phyloP scores from a whole-genome alignment of 2,888 invertebrate species.

The Pantelozetes paolii region DNA sequence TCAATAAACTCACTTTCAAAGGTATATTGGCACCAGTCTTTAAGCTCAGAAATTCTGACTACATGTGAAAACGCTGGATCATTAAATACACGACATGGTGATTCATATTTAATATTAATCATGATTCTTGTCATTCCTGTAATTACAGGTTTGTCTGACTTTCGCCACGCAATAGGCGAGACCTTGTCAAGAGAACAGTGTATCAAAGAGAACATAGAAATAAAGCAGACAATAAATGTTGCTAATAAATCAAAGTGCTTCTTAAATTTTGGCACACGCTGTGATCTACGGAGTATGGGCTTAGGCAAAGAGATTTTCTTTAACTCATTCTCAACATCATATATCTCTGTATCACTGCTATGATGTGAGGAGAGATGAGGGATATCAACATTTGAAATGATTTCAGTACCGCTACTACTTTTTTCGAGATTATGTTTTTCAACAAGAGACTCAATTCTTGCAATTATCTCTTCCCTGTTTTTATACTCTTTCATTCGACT shows the following conservation, averaged over 20 bases:
- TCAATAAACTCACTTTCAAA: not conserved
- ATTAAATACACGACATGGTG: not conserved
- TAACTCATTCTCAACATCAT: not conserved
- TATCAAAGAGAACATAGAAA: not conserved
- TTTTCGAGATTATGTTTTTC: not conserved
- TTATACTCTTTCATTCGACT: not conserved
- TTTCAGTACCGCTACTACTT: not conserved
- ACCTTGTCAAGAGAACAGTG: not conserved
- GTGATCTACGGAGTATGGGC: not conserved
- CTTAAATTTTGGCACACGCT: not conserved
- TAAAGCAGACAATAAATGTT: not conserved
- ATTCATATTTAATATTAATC: not conserved
- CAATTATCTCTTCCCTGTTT: not conserved
- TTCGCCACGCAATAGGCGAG: not conserved
- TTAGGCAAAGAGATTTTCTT: not conserved
- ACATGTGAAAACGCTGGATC: not conserved
- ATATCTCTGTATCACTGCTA: not conserved
- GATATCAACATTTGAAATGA: too few relatives aligned
- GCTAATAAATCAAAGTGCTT: not conserved
- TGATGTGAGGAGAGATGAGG: not conserved
- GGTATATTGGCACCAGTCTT: not conserved
- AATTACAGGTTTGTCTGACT: not conserved
- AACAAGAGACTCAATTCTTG: not conserved
- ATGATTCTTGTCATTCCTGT: not conserved
- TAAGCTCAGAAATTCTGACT: not conserved